Conservation (phyloP, 2,888 invertebrate genomes). For the Platycheirus albimanus region DNA sequence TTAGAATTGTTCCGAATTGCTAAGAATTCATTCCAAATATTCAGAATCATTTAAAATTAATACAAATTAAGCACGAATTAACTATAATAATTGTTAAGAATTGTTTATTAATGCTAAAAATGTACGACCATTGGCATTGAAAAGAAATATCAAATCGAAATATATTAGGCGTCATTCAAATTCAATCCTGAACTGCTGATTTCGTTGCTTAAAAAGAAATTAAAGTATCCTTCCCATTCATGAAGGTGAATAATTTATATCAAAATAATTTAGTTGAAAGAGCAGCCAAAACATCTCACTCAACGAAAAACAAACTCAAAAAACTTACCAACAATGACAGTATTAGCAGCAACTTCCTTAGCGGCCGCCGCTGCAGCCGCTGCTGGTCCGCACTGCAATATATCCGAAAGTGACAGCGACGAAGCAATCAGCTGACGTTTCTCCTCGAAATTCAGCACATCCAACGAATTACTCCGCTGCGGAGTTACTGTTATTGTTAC, state of each 20-base stretch:
- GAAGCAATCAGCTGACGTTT: conserved; percentile 94
- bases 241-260: too few species aligned
- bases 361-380: conserved; percentile 82
- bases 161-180: too few species aligned
- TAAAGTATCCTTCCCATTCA: too few species aligned
- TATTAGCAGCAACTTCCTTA: conserved; percentile 83
- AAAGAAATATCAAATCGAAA: too few species aligned
- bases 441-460: conserved; percentile 95
- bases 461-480: conserved; percentile 91
- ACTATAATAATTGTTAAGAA: too few species aligned
- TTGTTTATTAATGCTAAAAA: too few species aligned
- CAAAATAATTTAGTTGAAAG: too few species aligned
- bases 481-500: conserved; percentile 87
- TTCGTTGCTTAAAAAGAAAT: too few species aligned
- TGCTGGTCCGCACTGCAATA: conserved; percentile 88
- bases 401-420: conserved; percentile 93
- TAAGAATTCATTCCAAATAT: conserved; percentile 9
- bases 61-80: too few species aligned
- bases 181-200: too few species aligned
- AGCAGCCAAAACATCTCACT: too few species aligned
- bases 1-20: conserved; percentile 27
- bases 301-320: not conserved
- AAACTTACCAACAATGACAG: conserved; percentile 80
- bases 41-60: not conserved
- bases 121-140: too few species aligned